Conservation (phyloP, 35 echinoderm and acorn worm genomes). For the Antedon bifida region DNA sequence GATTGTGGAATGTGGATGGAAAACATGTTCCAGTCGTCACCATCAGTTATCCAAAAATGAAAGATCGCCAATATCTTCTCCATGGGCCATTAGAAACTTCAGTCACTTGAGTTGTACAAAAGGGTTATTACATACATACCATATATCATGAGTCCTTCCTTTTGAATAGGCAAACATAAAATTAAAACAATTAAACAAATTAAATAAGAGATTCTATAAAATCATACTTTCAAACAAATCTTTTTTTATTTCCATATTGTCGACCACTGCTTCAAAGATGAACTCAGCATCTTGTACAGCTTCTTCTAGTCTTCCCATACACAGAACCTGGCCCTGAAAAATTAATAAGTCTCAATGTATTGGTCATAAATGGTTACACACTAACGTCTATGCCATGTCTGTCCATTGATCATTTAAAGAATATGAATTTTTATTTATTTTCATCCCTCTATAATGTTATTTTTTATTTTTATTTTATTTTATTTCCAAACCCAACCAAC, state of each 20-base stretch:
- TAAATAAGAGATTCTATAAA: neutral
- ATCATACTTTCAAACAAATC: conserved; percentile 58
- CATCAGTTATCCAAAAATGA: too few relatives aligned
- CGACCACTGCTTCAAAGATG: conserved; percentile 75
- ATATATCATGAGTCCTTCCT: too few relatives aligned
- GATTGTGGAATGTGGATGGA: too few relatives aligned
- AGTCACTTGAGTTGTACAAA: too few relatives aligned
- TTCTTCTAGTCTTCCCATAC: conserved; percentile 63
- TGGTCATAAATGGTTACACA: neutral
- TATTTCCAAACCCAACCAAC: too few relatives aligned
- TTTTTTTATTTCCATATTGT: conserved; percentile 51
- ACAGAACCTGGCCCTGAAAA: conserved; percentile 46
- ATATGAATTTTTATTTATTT: neutral
- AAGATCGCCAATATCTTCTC: too few relatives aligned
- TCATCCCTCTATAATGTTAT: neutral
- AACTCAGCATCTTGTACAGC: conserved; percentile 59
- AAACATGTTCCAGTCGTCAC: too few relatives aligned
- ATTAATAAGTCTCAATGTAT: neutral
- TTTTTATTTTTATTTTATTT: too few relatives aligned
- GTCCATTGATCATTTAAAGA: neutral
- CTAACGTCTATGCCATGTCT: neutral
- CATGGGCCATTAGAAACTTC: too few relatives aligned
- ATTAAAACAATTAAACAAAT: neutral
- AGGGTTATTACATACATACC: too few relatives aligned
- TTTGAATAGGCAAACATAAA: too few relatives aligned